Base-by-base conservation (phyloP, 2,113 vertebrate species). In the Cyphomyrus plagiostoma region DNA sequence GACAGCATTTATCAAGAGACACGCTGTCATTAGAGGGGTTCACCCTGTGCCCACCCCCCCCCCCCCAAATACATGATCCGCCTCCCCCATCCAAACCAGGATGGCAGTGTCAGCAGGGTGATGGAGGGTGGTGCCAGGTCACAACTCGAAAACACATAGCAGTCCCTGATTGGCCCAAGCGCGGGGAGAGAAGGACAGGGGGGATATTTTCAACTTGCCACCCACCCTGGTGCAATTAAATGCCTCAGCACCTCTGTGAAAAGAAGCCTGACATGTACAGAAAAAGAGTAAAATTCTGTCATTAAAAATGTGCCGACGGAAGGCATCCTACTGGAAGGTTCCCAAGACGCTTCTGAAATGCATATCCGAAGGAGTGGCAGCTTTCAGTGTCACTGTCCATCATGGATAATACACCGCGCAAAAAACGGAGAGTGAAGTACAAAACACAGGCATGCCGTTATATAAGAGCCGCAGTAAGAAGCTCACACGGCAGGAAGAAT, bases 231-330 rank as follows among this genome's bases (percentile, higher is more conserved):
- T 17, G 77, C 50, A 89, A 89, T 89, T 89, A 89, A 89, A 46
- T 50, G 8, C 3, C 48, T 42, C 52, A 45, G 74, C 35, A 30
- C 49, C 77, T 46, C 39, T 3, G 74, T 30, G 19, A 17, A 49
- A 80, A 80, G 88, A 21, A 50, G 23, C 39, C 88, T 48, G 77
- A 89, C 50, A 19, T 4, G 39, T 13, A n/a, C 39, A 39, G 62
- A 70, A 74, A 70, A 88, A 52, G 50, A 39, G 88, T 77, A 89
- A 89, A 53, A 46, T 74, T 74, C 58, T 74, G 21, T 49, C 42
- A 48, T 74, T 70, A 88, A 89, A 80, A 89, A 88, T 80, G 26
- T 89, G 88, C 88, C 26, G 46, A 89, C 70, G 30, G n/a, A 88
- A 15, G 88, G 7, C 23, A 77, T 30, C 48, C 48, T 82, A 21